Percentiles rank a stretch among this genome's conserved stretches.
Evolutionary conservation across 2,888 invertebrate genomes (phyloP).

Genomic region (Conchocele bisecta): DNA sequence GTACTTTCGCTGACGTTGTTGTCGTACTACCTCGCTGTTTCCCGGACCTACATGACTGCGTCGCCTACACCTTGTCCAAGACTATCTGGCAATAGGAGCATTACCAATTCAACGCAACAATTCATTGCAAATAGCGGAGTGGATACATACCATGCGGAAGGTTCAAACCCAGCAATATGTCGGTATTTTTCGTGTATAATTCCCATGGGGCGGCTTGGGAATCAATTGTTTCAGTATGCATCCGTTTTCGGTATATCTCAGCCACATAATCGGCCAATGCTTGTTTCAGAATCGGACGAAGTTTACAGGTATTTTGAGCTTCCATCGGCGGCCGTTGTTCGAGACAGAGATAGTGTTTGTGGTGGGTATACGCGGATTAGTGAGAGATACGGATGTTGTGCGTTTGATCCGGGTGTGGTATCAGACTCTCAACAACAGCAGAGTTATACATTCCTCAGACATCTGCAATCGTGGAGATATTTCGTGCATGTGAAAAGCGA

Average conservation of each 20-base stretch:
- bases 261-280: constrained; percentile 16
- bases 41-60: too few species aligned
- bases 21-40: too few species aligned
- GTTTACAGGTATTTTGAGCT: constrained; percentile 30
- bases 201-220: constrained; percentile 22
- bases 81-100: too few species aligned
- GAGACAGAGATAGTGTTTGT: constrained; percentile 8
- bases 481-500: constrained; percentile 17
- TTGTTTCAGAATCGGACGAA: constrained; percentile 23
- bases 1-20: too few species aligned
- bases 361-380: constrained; percentile 6
- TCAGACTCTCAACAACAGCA: background rate
- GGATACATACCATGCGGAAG: too few species aligned
- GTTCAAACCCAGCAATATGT: too few species aligned
- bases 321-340: constrained; percentile 12
- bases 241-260: constrained; percentile 29
- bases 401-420: constrained; percentile 21
- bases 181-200: too few species aligned
- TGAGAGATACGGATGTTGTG: constrained; percentile 25
- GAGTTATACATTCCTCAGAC: constrained; percentile 18
- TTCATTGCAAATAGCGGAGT: too few species aligned
- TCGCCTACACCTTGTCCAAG: too few species aligned
- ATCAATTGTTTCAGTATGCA: constrained; percentile 34
- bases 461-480: constrained; percentile 38
- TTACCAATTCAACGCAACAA: too few species aligned